phyloP scores from a whole-genome alignment of 2,888 invertebrate genomes.

The Epsilonema sp. region DNA sequence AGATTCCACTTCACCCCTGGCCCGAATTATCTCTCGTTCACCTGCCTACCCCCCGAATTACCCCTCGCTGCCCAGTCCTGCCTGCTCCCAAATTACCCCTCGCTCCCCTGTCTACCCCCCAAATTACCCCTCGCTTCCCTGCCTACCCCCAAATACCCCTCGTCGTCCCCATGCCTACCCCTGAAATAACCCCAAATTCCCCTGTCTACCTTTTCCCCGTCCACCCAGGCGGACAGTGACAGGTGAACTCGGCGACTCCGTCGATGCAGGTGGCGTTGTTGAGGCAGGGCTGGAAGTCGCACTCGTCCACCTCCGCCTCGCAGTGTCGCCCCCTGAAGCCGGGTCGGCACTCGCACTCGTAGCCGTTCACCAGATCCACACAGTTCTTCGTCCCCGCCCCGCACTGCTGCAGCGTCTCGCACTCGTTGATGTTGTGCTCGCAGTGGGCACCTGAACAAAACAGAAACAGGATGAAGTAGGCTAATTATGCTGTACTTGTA shows the following conservation, averaged over 20 bases:
- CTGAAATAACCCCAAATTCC: too few species aligned
- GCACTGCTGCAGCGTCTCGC: conserved; percentile 35
- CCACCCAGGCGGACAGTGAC: conserved; percentile 83
- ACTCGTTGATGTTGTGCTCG: conserved; percentile 78
- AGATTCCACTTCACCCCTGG: too few species aligned
- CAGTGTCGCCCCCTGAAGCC: conserved; percentile 52
- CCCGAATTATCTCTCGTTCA: too few species aligned
- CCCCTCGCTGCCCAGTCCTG: too few species aligned
- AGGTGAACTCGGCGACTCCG: conserved; percentile 55
- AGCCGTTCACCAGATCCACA: too few species aligned
- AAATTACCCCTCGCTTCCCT: too few species aligned
- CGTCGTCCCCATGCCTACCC: too few species aligned
- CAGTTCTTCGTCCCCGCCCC: conserved; percentile 56
- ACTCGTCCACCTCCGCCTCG: conserved; percentile 60
- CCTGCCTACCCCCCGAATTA: too few species aligned
- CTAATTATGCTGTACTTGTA: too few species aligned
- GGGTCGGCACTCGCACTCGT: conserved; percentile 64
- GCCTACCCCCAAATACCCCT: too few species aligned
- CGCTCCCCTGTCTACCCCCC: too few species aligned
- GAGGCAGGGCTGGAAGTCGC: conserved; percentile 56
- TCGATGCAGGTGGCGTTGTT: conserved; percentile 31
- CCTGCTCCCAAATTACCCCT: too few species aligned
- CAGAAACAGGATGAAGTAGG: conserved; percentile 34
- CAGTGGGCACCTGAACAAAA: conserved; percentile 66
- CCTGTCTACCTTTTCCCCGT: conserved; percentile 50